Conservation (phyloP, 2,888 invertebrate genomes). For the Thymelicus acteon region DNA sequence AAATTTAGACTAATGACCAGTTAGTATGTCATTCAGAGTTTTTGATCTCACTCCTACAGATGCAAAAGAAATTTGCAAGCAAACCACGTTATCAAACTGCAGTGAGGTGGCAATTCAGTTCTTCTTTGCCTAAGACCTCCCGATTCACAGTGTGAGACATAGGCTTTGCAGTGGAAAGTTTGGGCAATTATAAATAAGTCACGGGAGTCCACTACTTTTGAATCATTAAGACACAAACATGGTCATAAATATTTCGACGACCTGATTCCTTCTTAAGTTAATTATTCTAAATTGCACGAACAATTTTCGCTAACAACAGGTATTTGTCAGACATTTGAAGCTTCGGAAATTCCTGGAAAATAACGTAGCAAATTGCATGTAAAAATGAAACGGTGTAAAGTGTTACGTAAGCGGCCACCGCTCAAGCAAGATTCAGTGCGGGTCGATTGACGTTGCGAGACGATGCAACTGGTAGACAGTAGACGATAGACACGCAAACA, state of each 20-base stretch:
- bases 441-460: conserved; percentile 15
- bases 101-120: no score
- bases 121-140: no score
- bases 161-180: no score
- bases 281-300: neutral
- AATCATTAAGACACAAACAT: neutral
- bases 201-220: neutral
- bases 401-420: conserved; percentile 8
- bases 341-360: conserved; percentile 3
- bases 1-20: no score
- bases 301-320: neutral
- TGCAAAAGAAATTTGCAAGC: no score
- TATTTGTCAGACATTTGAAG: neutral
- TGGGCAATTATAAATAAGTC: no score
- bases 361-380: conserved; percentile 1
- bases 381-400: conserved; percentile 5
- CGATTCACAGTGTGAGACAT: no score
- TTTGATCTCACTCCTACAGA: no score
- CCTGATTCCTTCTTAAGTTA: neutral
- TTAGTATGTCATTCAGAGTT: no score
- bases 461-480: neutral
- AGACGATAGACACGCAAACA: neutral
- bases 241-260: neutral
- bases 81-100: no score
- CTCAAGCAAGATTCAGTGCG: conserved; percentile 7